Evolutionary conservation across 1,140 invertebrate genomes (phyloP), one percentile per base, ranked within the genome.

Genomic region (Camponotus floridanus): DNA sequence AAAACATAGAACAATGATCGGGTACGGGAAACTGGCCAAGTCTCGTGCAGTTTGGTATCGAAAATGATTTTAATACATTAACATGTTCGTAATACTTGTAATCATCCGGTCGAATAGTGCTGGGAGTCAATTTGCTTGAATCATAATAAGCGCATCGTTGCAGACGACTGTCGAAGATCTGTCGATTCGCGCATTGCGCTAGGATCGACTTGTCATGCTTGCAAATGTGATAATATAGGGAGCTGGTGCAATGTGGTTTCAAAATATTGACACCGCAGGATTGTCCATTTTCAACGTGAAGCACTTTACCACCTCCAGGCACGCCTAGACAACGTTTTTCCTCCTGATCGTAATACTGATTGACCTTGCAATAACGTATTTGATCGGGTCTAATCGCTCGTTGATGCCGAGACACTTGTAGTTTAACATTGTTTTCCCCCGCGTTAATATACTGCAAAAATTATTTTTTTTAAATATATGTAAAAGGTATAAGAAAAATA

Each of bases 221-320:
- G 2, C 88, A 89, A 11, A 89, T 74, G 65, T 89, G 81, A 21
- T 89, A 89, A 39, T 89, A 76, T 13, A 45, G 51, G 1, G 62
- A 45, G n/a, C 86, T 84, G 3, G 2, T 61, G 31, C 84, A 86
- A 11, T 89, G 87, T 2, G 87, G 62, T 6, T 73, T 86, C 21
- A 89, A 31, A 0, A 59, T 26, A 18, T 89, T 86, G 6, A 31
- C 2, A 0, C 85, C 87, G 6, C 88, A 89, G 0, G 76, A 81
- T 36, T 9, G 57, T 33, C 26, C 48, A 4, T 59, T 86, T 26
- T 89, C 74, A 61, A 89, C 6, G 3, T 76, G 65, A 57, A 89
- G 48, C 3, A 59, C 42, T 55, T 55, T 86, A 9, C 88, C 88
- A 15, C 88, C 88, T 21, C 88, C 88, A 11, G 73, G n/a, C 8